Conservation (phyloP, 2,113 vertebrate genomes). For the Paraplagusia blochii region DNA sequence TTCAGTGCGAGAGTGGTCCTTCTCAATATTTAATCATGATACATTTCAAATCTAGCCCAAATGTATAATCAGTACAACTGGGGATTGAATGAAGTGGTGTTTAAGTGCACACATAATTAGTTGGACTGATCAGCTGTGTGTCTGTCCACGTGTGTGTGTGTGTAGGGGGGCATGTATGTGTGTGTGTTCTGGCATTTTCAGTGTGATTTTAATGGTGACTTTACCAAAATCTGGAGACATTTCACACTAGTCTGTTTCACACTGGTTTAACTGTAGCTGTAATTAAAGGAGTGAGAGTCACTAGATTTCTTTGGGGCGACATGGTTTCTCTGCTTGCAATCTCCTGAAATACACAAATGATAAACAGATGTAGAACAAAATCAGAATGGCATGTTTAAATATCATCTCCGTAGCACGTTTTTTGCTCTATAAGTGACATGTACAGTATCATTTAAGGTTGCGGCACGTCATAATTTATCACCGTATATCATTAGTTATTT, state of each 20-base stretch:
- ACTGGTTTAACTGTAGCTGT: no score
- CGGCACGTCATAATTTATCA: neutral
- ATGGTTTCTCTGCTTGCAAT: neutral
- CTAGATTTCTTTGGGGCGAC: conserved; percentile 6
- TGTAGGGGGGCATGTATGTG: neutral
- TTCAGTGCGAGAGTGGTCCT: conserved; percentile 60
- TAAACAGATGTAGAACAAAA: neutral
- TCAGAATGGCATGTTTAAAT: neutral
- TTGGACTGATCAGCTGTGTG: conserved; percentile 35
- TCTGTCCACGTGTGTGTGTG: conserved; percentile 13
- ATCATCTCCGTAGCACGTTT: neutral
- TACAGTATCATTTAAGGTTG: neutral
- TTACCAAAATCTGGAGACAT: no score
- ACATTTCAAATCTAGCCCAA: conserved; percentile 70
- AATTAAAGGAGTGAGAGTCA: conserved; percentile 4
- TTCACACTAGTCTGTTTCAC: no score
- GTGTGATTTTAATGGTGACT: conserved; percentile 38
- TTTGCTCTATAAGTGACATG: neutral
- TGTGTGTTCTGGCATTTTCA: conserved; percentile 16
- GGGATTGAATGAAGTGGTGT: conserved; percentile 65
- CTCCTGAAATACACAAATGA: neutral
- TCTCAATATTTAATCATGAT: conserved; percentile 74
- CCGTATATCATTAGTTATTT: neutral
- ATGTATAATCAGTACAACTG: conserved; percentile 68
- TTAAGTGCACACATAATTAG: conserved; percentile 61